Evolutionary conservation across 1,140 invertebrate species (phyloP).

Genomic region (Platorchestia sp.): DNA sequence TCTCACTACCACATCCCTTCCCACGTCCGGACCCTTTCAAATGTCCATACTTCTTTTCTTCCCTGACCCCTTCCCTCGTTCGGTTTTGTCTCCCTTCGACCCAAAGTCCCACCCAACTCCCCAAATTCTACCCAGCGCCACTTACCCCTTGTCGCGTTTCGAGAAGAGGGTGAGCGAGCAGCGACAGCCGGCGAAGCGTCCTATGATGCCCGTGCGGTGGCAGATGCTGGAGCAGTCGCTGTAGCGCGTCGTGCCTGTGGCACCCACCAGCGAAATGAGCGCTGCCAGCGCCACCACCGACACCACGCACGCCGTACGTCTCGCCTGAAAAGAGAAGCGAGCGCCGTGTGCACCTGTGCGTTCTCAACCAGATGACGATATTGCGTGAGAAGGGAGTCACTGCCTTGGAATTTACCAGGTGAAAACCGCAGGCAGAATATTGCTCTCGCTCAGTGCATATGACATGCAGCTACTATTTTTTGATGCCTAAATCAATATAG

Average conservation of each 20-base stretch:
- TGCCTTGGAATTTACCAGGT: too few relatives aligned
- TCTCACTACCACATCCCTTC: background rate
- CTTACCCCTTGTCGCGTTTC: constrained; percentile 28
- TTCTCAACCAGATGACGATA: too few relatives aligned
- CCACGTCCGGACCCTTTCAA: too few relatives aligned
- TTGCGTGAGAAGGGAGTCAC: too few relatives aligned
- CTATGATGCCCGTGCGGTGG: constrained; percentile 40
- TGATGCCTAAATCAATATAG: too few relatives aligned
- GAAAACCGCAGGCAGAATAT: too few relatives aligned
- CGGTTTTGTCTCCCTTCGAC: background rate
- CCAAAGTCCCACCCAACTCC: background rate
- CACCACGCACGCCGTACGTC: background rate
- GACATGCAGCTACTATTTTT: too few relatives aligned
- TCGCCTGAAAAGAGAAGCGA: background rate
- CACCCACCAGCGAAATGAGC: background rate
- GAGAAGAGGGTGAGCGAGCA: constrained; percentile 45
- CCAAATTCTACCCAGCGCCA: background rate
- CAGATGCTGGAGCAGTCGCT: constrained; percentile 47
- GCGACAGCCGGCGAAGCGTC: background rate
- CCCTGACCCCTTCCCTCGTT: too few relatives aligned
- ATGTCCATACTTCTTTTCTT: too few relatives aligned
- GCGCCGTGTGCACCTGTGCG: background rate
- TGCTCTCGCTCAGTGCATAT: too few relatives aligned
- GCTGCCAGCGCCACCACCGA: background rate
- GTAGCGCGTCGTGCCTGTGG: background rate